phyloP scores from a whole-genome alignment of 35 echinoderm and acorn worm species.

The Ophioderma brevispina region DNA sequence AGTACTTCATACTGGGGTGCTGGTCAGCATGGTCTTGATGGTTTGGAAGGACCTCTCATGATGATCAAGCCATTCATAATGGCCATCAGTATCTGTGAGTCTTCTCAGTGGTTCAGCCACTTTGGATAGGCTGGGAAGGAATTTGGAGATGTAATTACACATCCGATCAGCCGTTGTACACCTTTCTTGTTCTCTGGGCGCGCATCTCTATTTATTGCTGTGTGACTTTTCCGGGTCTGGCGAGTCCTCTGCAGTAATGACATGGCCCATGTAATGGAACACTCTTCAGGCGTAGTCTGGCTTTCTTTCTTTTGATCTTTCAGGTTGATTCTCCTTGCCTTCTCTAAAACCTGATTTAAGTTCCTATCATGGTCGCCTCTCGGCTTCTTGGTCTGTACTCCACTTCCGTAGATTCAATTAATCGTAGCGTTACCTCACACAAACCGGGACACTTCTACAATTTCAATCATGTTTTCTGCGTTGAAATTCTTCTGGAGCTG shows the following conservation, averaged over 20 bases:
- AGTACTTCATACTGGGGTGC: slow-evolving; percentile 51
- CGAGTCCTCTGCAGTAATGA: slow-evolving; percentile 45
- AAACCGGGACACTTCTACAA: slow-evolving; percentile 30
- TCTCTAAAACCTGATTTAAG: slow-evolving; percentile 36
- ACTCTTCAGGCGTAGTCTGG: slow-evolving; percentile 36
- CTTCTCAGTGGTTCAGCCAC: slow-evolving; percentile 24
- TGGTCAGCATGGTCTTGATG: slow-evolving; percentile 29
- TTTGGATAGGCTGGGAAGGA: slow-evolving; percentile 2
- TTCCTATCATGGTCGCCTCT: slow-evolving; percentile 68
- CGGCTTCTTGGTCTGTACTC: slow-evolving; percentile 52
- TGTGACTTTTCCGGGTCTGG: slow-evolving; percentile 64
- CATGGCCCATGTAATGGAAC: slow-evolving; percentile 75
- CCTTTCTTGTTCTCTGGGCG: slow-evolving; percentile 34
- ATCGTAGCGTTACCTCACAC: slow-evolving; percentile 43
- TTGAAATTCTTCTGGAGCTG: slow-evolving; percentile 73
- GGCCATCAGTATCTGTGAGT: slow-evolving; percentile 29
- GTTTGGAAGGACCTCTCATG: slow-evolving; percentile 6
- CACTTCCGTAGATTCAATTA: slow-evolving; percentile 66
- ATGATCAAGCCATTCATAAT: slow-evolving; percentile 40
- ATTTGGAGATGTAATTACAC: slow-evolving; percentile 67
- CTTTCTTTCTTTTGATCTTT: slow-evolving; percentile 64
- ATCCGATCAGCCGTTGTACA: slow-evolving; percentile 60
- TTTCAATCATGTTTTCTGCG: slow-evolving; percentile 45
- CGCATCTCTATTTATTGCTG: slow-evolving; percentile 49
- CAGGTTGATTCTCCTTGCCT: slow-evolving; percentile 60